A percentile compares a stretch with the other conserved stretches of the same genome.
These are phyloP conservation scores for Polydrusus pterygomalis DNA, from an alignment of 2,888 invertebrate genomes.

Conservation along the genomic window DNA sequence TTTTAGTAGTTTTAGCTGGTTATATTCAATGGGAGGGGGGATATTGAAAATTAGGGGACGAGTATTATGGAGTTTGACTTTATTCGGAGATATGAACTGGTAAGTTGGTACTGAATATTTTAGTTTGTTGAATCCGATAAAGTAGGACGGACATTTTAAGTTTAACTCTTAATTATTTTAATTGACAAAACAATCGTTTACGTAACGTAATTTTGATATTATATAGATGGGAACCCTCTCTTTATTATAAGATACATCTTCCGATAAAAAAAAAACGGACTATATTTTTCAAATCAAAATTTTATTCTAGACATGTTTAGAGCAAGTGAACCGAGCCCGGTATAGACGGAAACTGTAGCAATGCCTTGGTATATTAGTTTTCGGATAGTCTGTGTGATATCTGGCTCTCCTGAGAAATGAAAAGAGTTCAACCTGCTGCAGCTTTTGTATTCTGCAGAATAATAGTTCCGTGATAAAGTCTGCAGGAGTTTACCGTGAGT, in stretches of 20 bases:
- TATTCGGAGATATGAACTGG: constrained; percentile 8
- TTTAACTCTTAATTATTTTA: too few species aligned
- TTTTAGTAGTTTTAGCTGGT: constrained; percentile 42
- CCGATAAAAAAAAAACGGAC: constrained; percentile 6
- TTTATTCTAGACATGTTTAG: constrained; percentile 33
- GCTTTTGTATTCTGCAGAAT: constrained; percentile 42
- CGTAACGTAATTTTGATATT: background rate
- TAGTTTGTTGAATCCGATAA: background rate
- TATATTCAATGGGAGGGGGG: constrained; percentile 18
- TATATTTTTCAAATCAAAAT: constrained; percentile 11
- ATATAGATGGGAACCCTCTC: too few species aligned
- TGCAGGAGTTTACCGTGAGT: background rate
- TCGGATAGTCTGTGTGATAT: constrained; percentile 45
- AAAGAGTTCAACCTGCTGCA: constrained; percentile 34
- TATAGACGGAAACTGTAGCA: constrained; percentile 38
- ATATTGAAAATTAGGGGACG: constrained; percentile 32
- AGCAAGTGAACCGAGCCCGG: constrained; percentile 37
- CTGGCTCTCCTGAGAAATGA: constrained; percentile 28
- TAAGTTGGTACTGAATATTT: constrained; percentile 11
- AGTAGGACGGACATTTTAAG: too few species aligned
- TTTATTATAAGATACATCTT: too few species aligned
- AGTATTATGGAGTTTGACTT: constrained; percentile 7
- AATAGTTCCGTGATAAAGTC: constrained; percentile 47
- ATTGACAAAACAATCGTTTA: too few species aligned
- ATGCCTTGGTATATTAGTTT: constrained; percentile 49